phyloP scores from a whole-genome alignment of 2,113 vertebrate species.

The Poecilia latipinna region DNA sequence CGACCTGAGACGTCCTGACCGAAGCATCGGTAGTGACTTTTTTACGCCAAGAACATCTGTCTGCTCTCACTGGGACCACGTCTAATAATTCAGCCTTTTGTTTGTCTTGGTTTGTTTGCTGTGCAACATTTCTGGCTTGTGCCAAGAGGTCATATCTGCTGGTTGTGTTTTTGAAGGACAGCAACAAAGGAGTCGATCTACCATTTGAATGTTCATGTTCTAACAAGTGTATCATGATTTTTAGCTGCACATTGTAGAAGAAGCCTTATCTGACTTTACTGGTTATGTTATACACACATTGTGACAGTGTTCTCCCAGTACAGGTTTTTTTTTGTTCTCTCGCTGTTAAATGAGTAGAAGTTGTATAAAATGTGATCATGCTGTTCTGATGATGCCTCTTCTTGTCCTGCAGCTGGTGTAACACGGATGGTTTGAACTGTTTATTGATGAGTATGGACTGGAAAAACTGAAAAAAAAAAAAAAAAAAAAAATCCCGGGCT shows the following conservation, averaged over 20 bases:
- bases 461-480: not conserved
- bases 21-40: not conserved
- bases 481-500: not conserved
- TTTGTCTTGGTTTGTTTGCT: slow-evolving; percentile 25
- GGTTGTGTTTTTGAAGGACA: not conserved
- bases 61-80: slow-evolving; percentile 47
- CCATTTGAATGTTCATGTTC: slow-evolving; percentile 65
- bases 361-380: slow-evolving; percentile 13
- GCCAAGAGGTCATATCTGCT: slow-evolving; percentile 36
- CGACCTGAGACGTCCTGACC: not conserved
- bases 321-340: slow-evolving; percentile 37
- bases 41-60: slow-evolving; percentile 3
- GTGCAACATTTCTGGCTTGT: slow-evolving; percentile 10
- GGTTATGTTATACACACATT: slow-evolving; percentile 34
- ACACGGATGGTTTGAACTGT: slow-evolving; percentile 32
- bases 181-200: slow-evolving; percentile 42
- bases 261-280: slow-evolving; percentile 71
- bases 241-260: slow-evolving; percentile 57
- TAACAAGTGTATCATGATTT: slow-evolving; percentile 41
- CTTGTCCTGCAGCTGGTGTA: slow-evolving; percentile 20
- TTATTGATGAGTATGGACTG: slow-evolving; percentile 15
- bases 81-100: slow-evolving; percentile 35
- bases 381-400: slow-evolving; percentile 32
- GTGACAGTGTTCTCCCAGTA: slow-evolving; percentile 36
- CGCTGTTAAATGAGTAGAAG: slow-evolving; percentile 41